Conservation (phyloP, 2,113 vertebrate species). For the Trichomycterus rosablanca region DNA sequence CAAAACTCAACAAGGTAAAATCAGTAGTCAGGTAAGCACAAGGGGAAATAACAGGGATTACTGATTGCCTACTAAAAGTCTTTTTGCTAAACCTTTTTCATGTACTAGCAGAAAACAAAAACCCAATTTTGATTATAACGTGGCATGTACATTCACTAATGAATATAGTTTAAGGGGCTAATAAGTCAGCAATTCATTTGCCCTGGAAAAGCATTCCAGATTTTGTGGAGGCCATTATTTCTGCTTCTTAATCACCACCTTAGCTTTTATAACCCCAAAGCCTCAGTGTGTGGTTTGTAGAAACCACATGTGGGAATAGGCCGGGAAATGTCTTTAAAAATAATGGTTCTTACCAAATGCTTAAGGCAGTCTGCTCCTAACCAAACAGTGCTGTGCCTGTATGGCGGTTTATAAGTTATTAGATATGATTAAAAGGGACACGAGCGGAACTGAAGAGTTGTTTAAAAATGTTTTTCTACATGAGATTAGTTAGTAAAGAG, state of each 20-base stretch:
- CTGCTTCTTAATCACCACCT: conserved; percentile 72
- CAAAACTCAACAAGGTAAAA: conserved; percentile 58
- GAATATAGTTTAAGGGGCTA: conserved; percentile 27
- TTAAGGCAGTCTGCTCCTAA: conserved; percentile 34
- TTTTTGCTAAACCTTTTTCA: not conserved
- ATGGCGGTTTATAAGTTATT: conserved; percentile 33
- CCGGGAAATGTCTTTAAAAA: conserved; percentile 56
- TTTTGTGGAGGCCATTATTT: conserved; percentile 74
- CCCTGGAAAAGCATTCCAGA: conserved; percentile 60
- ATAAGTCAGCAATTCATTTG: conserved; percentile 45
- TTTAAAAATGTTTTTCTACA: no score
- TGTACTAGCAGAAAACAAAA: not conserved
- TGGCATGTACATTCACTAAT: conserved; percentile 20
- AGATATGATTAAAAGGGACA: conserved; percentile 19
- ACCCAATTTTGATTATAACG: conserved; percentile 15
- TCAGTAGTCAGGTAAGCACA: conserved; percentile 49
- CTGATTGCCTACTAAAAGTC: conserved; percentile 8
- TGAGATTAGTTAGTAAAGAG: no score
- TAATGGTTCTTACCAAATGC: conserved; percentile 42
- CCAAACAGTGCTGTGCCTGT: conserved; percentile 21
- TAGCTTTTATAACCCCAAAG: conserved; percentile 68
- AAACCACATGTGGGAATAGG: conserved; percentile 66
- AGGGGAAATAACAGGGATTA: conserved; percentile 32
- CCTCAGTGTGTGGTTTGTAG: conserved; percentile 59
- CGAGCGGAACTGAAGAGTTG: no score